Evolutionary conservation across 2,888 invertebrate species (phyloP), one percentile per base, ranked within the genome.

Genomic region (Crocallis elinguaria): DNA sequence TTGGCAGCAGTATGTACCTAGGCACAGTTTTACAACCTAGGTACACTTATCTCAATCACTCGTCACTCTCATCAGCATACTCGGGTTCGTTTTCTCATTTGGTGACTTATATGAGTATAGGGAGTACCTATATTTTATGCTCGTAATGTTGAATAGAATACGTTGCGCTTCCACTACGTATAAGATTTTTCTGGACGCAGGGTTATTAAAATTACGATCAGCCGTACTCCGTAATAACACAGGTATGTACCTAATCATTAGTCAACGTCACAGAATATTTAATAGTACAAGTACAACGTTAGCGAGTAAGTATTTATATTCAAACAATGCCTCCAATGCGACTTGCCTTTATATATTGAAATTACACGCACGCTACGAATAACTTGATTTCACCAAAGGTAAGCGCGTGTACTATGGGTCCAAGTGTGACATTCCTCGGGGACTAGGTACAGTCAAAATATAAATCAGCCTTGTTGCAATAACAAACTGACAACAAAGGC

Each of bases 261-360:
- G 56, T 27, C 59, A 53, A 62, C 54, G 56, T 63, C 62, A 62
- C 64, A 39, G 51, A 25, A n/a, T n/a, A n/a, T n/a, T n/a, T n/a
- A n/a, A n/a, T n/a, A n/a, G n/a, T n/a, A n/a, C n/a, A n/a, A n/a
- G n/a, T n/a, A n/a, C n/a, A n/a, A n/a, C n/a, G n/a, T n/a, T n/a
- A n/a, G n/a, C 19, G 6, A 19, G 19, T 19, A 19, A 23, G 43
- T 62, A 63, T 67, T 71, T 77, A 64, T 73, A 78, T 78, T 75
- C 75, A 69, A 53, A 56, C 55, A 66, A 72, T 75, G 78, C 71
- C 57, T 64, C 60, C 75, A 75, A 78, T 81, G 63, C 67, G 71
- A 79, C 81, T 79, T 73, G 63, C 63, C 64, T 71, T 64, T 67
- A 67, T 70, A 68, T 66, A 73, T 77, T 73, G 66, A 70, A 80